These are phyloP conservation scores for Trachops cirrhosus DNA, from an alignment of 2,797 vertebrate genomes.

Conservation along the genomic window DNA sequence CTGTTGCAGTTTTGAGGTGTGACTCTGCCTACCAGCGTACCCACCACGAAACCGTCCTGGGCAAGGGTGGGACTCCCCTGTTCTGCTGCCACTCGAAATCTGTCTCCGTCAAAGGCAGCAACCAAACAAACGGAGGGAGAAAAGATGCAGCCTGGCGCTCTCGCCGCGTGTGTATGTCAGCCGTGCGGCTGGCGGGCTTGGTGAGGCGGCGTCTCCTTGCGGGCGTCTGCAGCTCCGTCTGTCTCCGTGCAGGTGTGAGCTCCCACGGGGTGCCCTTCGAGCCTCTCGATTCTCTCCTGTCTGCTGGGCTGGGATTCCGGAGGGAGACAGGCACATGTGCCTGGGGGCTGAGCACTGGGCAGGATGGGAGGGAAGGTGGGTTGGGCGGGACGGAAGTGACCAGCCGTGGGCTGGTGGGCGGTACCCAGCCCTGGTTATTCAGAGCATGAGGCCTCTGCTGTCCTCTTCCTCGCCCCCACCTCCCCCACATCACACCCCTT, in stretches of 20 bases:
- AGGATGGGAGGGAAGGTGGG: not conserved
- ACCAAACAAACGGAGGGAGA: not conserved
- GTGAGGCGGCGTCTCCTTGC: not conserved
- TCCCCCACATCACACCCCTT: not conserved
- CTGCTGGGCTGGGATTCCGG: accelerated
- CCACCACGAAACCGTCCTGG: accelerated
- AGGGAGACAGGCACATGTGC: not conserved
- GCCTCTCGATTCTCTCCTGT: not conserved
- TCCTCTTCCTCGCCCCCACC: no score
- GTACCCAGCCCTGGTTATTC: accelerated
- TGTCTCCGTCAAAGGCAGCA: not conserved
- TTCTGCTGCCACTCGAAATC: not conserved
- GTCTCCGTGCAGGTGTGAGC: not conserved
- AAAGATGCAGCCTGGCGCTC: not conserved
- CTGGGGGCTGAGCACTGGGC: not conserved
- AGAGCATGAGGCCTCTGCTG: not conserved
- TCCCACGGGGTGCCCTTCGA: accelerated
- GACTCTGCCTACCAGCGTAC: accelerated
- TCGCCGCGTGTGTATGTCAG: not conserved
- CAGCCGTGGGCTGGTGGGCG: accelerated
- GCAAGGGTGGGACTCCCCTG: accelerated
- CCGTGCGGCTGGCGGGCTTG: not conserved
- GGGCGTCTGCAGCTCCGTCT: not conserved
- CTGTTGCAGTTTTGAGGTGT: accelerated
- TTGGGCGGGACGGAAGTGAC: not conserved